Conservation (phyloP, 53 echinoderm and acorn worm genomes). For the Astropecten irregularis region DNA sequence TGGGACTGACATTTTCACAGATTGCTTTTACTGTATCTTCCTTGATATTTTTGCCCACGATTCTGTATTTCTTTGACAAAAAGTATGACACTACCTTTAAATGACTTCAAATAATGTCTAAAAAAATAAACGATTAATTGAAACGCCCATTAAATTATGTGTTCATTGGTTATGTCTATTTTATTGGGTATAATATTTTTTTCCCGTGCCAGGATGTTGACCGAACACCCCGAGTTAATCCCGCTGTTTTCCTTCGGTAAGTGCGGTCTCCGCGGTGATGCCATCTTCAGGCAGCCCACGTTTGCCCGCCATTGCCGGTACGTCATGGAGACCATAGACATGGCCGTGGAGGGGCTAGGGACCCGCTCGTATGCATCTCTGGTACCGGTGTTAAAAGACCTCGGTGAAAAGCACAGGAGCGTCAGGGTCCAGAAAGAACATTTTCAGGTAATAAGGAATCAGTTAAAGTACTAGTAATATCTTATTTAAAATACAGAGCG, state of each 20-base stretch:
- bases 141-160: too few relatives aligned
- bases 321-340: constrained; percentile 19
- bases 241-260: constrained; percentile 46
- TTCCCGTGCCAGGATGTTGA: constrained; percentile 46
- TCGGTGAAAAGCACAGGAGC: constrained; percentile 30
- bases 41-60: too few relatives aligned
- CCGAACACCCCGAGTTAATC: constrained; percentile 39
- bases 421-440: constrained; percentile 2
- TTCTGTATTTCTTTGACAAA: too few relatives aligned
- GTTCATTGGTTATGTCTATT: too few relatives aligned
- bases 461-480: neutral
- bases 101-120: too few relatives aligned
- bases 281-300: neutral
- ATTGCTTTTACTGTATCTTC: too few relatives aligned
- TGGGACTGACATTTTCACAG: too few relatives aligned
- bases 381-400: constrained; percentile 17
- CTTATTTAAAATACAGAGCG: too few relatives aligned
- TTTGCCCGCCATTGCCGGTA: constrained; percentile 23
- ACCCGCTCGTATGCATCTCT: neutral
- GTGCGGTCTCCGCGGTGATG: neutral
- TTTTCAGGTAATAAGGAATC: constrained; percentile 25
- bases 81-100: too few relatives aligned
- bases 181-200: too few relatives aligned
- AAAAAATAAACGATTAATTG: too few relatives aligned
- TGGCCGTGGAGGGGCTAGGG: constrained; percentile 6